Percentiles rank a stretch among this genome's conserved stretches.
Conservation (phyloP, 53 echinoderm and acorn worm species). For the Echinarachnius parma region DNA sequence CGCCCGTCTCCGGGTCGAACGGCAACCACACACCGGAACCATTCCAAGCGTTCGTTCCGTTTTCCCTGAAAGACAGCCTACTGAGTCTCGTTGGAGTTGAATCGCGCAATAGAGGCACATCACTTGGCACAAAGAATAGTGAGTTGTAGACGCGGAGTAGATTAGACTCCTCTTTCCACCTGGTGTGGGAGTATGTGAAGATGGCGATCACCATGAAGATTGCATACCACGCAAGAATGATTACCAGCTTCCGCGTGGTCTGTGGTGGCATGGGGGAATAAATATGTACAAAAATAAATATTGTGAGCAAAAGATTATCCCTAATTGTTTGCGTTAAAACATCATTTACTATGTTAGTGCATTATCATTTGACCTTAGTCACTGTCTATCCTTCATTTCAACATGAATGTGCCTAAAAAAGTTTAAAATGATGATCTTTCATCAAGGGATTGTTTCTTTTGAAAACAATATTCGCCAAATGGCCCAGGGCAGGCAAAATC, state of each 20-base stretch:
- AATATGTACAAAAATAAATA: too few species aligned
- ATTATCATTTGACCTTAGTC: too few species aligned
- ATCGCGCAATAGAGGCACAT: constrained; percentile 55
- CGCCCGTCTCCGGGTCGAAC: constrained; percentile 51
- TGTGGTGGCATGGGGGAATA: constrained; percentile 38
- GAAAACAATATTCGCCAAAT: too few species aligned
- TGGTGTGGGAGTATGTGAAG: constrained; percentile 82
- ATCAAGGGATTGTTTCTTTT: too few species aligned
- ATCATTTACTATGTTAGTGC: too few species aligned
- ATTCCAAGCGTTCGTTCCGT: constrained; percentile 25
- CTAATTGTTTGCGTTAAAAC: too few species aligned
- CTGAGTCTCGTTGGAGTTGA: constrained; percentile 35
- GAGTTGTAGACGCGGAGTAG: constrained; percentile 82
- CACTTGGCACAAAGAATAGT: constrained; percentile 66
- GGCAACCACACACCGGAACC: constrained; percentile 49
- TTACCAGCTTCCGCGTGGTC: constrained; percentile 76
- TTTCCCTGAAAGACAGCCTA: constrained; percentile 1
- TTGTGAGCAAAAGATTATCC: background rate
- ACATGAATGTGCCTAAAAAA: too few species aligned
- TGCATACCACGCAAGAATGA: constrained; percentile 88
- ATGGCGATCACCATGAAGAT: constrained; percentile 71
- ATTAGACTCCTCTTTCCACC: constrained; percentile 77
- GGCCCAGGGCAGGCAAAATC: too few species aligned
- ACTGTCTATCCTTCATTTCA: too few species aligned
- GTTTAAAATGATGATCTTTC: too few species aligned